Percentiles rank a stretch among this genome's conserved stretches.
phyloP scores from a whole-genome alignment of 1,140 invertebrate genomes.

The Neocloeon triangulifer region DNA sequence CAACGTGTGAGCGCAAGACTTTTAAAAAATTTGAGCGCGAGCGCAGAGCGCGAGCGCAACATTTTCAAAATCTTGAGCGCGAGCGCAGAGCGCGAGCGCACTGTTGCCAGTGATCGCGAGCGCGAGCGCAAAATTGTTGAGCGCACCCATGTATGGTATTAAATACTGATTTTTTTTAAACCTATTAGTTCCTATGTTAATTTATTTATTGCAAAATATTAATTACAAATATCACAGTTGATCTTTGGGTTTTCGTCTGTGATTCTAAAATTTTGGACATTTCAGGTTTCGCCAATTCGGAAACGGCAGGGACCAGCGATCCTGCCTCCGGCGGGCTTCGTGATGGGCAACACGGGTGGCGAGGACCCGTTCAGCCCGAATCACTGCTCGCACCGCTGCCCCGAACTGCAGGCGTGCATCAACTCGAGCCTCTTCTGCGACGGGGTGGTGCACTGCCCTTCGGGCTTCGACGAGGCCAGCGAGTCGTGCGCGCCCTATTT shows the following conservation, averaged over 20 bases:
- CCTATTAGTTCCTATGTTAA: no score
- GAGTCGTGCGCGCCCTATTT: constrained; percentile 38
- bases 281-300: constrained; percentile 1
- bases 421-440: constrained; percentile 75
- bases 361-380: no score
- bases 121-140: no score
- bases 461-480: constrained; percentile 64
- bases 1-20: no score
- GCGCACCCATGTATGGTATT: no score
- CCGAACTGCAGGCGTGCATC: constrained; percentile 70
- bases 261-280: constrained; percentile 8
- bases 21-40: no score
- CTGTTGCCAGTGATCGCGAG: no score
- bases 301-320: constrained; percentile 16
- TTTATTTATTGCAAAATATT: constrained; percentile 9
- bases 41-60: no score
- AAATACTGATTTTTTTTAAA: no score
- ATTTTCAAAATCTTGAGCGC: no score
- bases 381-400: constrained; percentile 57
- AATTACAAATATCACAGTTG: constrained; percentile 9
- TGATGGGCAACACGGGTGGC: no score
- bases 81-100: no score
- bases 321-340: constrained; percentile 22
- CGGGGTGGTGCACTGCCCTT: constrained; percentile 61
- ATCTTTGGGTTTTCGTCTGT: constrained; percentile 10